phyloP scores from a whole-genome alignment of 2,797 vertebrate species.

The Numenius phaeopus region DNA sequence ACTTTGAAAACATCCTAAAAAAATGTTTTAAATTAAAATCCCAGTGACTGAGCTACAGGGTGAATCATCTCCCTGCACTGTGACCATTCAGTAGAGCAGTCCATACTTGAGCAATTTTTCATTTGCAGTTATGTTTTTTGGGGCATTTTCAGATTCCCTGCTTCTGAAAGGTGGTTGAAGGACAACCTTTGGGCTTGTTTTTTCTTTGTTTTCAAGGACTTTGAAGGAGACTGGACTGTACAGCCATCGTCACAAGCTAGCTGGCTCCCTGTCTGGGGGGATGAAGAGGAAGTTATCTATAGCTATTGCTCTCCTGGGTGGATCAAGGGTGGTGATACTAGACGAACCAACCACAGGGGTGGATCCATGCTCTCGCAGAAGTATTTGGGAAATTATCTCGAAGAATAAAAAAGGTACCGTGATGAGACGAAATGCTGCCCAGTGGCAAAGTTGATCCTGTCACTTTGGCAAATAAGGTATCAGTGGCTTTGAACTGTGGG shows the following conservation, averaged over 20 bases:
- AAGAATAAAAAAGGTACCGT: constrained; percentile 90
- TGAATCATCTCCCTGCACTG: constrained; percentile 1
- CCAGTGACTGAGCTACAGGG: background rate
- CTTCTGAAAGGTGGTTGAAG: background rate
- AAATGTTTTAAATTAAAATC: constrained; percentile 11
- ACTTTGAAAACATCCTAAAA: constrained; percentile 29
- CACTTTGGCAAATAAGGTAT: background rate
- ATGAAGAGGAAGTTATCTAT: constrained; percentile 99
- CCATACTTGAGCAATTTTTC: constrained; percentile 32
- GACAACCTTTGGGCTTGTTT: background rate
- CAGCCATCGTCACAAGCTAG: constrained; percentile 92
- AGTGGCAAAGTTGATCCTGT: background rate
- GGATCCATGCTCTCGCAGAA: constrained; percentile 95
- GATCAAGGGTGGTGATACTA: constrained; percentile 93
- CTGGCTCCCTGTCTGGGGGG: constrained; percentile 92
- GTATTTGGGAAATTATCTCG: constrained; percentile 97
- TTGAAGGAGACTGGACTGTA: constrained; percentile 93
- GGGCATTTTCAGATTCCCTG: background rate
- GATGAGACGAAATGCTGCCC: background rate
- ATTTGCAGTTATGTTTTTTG: background rate
- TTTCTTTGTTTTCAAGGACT: constrained; percentile 82
- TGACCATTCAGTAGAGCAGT: background rate
- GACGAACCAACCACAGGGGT: constrained; percentile 98
- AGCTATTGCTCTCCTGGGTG: constrained; percentile 96
- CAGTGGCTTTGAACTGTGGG: background rate